Conservation (phyloP, 1,140 invertebrate species). For the Phymastichus coffea region DNA sequence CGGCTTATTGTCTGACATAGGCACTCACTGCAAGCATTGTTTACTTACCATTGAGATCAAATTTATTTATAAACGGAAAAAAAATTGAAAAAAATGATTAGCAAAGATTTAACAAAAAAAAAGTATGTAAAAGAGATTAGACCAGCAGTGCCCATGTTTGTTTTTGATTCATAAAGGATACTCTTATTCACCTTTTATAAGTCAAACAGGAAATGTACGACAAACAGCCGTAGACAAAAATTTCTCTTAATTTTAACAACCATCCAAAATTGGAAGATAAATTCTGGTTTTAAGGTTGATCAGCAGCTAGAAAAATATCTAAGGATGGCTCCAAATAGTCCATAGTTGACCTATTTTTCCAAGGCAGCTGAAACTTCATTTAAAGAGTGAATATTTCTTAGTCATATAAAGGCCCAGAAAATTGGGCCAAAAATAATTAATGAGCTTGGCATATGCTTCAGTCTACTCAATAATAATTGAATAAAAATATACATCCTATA, state of each 20-base stretch:
- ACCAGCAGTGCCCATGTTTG: conserved; percentile 31
- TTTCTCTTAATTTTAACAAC: conserved; percentile 16
- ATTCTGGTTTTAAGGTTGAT: conserved; percentile 34
- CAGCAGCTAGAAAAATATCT: conserved; percentile 28
- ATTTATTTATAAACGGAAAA: conserved; percentile 24
- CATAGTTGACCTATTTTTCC: conserved; percentile 30
- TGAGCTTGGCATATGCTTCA: conserved; percentile 33
- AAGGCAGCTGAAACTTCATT: conserved; percentile 34
- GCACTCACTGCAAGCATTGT: not conserved
- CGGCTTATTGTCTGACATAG: conserved; percentile 11
- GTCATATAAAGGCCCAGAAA: conserved; percentile 1
- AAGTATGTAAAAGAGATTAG: no score
- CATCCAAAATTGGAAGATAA: conserved; percentile 25
- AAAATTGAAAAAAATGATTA: conserved; percentile 1
- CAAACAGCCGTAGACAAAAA: conserved; percentile 3
- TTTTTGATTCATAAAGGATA: conserved; percentile 14
- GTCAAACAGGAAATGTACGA: conserved; percentile 6
- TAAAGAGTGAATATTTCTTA: conserved; percentile 12
- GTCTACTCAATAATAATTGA: conserved; percentile 5
- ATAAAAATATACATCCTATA: conserved; percentile 11
- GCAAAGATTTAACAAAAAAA: no score
- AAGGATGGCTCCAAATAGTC: conserved; percentile 15
- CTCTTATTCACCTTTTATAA: conserved; percentile 17
- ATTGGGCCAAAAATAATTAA: not conserved
- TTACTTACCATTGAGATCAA: no score